These are phyloP conservation scores for Fragum sueziense DNA, from an alignment of 2,888 invertebrate species.

Conservation along the genomic window DNA sequence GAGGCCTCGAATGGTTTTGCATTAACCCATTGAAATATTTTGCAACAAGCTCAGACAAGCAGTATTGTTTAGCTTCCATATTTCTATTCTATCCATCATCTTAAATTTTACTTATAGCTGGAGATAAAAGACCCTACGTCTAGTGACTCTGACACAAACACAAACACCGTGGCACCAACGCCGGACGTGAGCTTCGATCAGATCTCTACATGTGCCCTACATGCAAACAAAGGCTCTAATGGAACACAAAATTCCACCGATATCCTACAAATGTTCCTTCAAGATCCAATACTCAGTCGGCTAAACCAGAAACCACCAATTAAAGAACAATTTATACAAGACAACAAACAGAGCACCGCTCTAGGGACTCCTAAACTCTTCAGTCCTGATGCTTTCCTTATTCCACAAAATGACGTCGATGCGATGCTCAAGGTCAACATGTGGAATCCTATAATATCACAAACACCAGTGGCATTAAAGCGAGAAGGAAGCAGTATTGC, in stretches of 20 bases:
- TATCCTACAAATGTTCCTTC: slow-evolving; percentile 39
- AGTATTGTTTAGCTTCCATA: too few species aligned
- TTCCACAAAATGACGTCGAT: slow-evolving; percentile 44
- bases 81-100: too few species aligned
- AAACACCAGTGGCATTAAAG: slow-evolving; percentile 9
- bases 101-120: background rate
- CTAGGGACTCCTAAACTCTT: slow-evolving; percentile 22
- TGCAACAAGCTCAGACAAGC: too few species aligned
- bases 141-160: slow-evolving; percentile 17
- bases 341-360: background rate
- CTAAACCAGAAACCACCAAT: slow-evolving; percentile 48
- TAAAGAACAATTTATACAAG: background rate
- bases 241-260: slow-evolving; percentile 13
- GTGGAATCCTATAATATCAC: slow-evolving; percentile 57
- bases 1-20: too few species aligned
- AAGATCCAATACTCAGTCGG: slow-evolving; percentile 48
- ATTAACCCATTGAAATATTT: too few species aligned
- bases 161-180: background rate
- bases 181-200: slow-evolving; percentile 60
- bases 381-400: slow-evolving; percentile 25
- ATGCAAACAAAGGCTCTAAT: slow-evolving; percentile 40
- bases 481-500: background rate
- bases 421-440: slow-evolving; percentile 51
- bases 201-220: slow-evolving; percentile 69
- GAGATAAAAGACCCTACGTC: slow-evolving; percentile 18